Evolutionary conservation across 2,888 invertebrate genomes (phyloP).

Genomic region (Ochropleura plecta): DNA sequence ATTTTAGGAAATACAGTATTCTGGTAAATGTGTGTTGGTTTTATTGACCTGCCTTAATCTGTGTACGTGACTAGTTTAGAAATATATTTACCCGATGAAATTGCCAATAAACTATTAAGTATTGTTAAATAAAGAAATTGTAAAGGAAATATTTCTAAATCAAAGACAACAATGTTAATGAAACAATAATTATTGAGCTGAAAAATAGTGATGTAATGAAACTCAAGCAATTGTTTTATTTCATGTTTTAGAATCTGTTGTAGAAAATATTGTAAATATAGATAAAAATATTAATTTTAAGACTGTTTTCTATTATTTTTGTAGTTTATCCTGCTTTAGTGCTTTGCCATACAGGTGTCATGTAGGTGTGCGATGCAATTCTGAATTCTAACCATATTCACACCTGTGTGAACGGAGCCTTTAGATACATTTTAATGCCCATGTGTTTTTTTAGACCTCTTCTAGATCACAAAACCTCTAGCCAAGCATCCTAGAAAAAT

Average conservation of each 20-base stretch:
- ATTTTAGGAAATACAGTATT: slow-evolving; percentile 87
- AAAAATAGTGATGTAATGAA: slow-evolving; percentile 40
- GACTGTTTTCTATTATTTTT: slow-evolving; percentile 17
- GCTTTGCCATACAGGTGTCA: slow-evolving; percentile 2
- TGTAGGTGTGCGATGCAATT: neutral
- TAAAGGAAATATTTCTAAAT: slow-evolving; percentile 38
- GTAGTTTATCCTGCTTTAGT: neutral
- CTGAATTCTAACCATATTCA: neutral
- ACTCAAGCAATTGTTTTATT: slow-evolving; percentile 51
- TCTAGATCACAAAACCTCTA: neutral
- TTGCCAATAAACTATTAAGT: slow-evolving; percentile 48
- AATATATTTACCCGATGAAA: slow-evolving; percentile 46
- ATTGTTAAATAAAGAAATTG: slow-evolving; percentile 38
- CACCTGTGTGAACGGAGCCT: slow-evolving; percentile 9
- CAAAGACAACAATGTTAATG: slow-evolving; percentile 13
- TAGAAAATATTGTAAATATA: slow-evolving; percentile 51
- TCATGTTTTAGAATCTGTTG: slow-evolving; percentile 39
- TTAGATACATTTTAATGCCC: slow-evolving; percentile 6
- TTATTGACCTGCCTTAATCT: slow-evolving; percentile 63
- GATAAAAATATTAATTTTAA: slow-evolving; percentile 43
- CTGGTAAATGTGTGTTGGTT: slow-evolving; percentile 72
- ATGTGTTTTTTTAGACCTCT: neutral
- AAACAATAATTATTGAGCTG: slow-evolving; percentile 15
- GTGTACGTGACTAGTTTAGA: slow-evolving; percentile 52
- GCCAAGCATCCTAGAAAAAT: slow-evolving; percentile 5